phyloP scores from a whole-genome alignment of 1,140 invertebrate genomes.

The Drosophila ironensis region DNA sequence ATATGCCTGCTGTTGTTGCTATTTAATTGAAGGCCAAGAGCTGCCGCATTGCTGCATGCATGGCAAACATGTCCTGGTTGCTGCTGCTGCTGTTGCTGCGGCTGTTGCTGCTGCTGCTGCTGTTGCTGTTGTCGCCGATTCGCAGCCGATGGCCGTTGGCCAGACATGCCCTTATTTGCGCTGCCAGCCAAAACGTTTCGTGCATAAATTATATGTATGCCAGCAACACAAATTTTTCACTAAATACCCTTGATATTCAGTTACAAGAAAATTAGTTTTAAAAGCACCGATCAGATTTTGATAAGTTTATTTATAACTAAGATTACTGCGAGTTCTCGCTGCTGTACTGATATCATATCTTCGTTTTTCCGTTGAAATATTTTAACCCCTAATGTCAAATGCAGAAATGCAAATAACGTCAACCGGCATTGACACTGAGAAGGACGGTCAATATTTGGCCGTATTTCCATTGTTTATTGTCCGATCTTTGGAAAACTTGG shows the following conservation, averaged over 20 bases:
- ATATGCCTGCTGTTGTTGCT: constrained; percentile 53
- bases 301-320: too few species aligned
- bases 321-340: too few species aligned
- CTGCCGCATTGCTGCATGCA: constrained; percentile 78
- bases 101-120: neutral
- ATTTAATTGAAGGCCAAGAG: constrained; percentile 78
- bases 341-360: too few species aligned
- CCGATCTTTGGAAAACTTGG: too few species aligned
- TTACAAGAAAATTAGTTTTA: neutral
- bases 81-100: constrained; percentile 1
- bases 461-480: too few species aligned
- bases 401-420: too few species aligned
- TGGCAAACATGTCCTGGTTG: constrained; percentile 78
- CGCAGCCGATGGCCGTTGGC: constrained; percentile 71
- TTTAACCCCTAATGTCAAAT: too few species aligned
- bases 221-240: constrained; percentile 40
- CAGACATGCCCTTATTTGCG: constrained; percentile 77
- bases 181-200: constrained; percentile 62
- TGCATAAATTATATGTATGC: constrained; percentile 69
- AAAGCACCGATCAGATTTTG: neutral
- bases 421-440: too few species aligned
- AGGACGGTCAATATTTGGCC: too few species aligned
- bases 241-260: constrained; percentile 61
- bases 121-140: constrained; percentile 22
- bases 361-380: too few species aligned